Percentiles rank a stretch among this genome's conserved stretches.
These are phyloP conservation scores for Pavo muticus DNA, from an alignment of 2,113 vertebrate species.

Conservation along the genomic window DNA sequence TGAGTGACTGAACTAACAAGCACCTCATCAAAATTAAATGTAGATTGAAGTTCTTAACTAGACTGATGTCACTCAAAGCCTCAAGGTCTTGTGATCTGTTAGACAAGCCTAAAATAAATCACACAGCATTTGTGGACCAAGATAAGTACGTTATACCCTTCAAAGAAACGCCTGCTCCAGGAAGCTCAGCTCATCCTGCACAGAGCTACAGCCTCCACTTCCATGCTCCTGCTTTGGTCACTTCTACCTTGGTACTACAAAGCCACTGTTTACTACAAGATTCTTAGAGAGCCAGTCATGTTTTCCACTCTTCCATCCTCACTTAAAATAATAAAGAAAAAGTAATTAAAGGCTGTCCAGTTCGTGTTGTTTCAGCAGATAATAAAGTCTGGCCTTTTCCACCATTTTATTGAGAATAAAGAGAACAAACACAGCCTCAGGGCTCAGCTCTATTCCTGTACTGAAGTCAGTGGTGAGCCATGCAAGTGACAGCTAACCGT, in stretches of 20 bases:
- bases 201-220: accelerated
- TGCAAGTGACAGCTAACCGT: not conserved
- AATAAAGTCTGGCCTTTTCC: not conserved
- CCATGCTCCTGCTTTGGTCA: not conserved
- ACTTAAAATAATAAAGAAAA: not conserved
- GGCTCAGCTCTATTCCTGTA: not conserved
- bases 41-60: not conserved
- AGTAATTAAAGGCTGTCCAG: not conserved
- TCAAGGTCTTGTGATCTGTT: not conserved
- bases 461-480: not conserved
- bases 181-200: not conserved
- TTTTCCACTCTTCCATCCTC: not conserved
- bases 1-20: not conserved
- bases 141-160: not conserved
- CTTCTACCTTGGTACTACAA: not conserved
- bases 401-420: not conserved
- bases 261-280: not conserved
- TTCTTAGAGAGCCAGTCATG: not conserved
- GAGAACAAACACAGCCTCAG: not conserved
- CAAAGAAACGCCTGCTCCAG: accelerated
- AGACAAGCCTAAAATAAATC: not conserved
- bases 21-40: slow-evolving; percentile 3
- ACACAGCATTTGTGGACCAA: not conserved
- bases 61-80: not conserved
- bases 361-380: not conserved